Percentiles rank a stretch among this genome's conserved stretches.
phyloP scores from a whole-genome alignment of 2,888 invertebrate species.

The Brachyopa scutellaris region DNA sequence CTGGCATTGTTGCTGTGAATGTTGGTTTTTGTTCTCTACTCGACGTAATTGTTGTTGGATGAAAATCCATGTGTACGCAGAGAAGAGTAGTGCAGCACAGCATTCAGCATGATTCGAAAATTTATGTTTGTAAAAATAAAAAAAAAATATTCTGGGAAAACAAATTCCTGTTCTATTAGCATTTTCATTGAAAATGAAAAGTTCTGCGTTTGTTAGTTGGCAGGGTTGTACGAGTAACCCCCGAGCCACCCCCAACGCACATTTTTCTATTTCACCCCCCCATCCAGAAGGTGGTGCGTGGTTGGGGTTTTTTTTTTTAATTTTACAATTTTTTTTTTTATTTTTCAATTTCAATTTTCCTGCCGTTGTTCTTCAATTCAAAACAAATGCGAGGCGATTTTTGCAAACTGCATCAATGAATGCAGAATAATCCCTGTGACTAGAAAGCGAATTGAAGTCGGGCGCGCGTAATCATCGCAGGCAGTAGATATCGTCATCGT shows the following conservation, averaged over 20 bases:
- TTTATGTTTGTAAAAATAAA: conserved; percentile 63
- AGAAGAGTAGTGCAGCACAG: conserved; percentile 7
- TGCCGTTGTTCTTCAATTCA: conserved; percentile 53
- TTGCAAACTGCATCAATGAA: conserved; percentile 55
- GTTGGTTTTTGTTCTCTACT: conserved; percentile 57
- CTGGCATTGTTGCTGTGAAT: conserved; percentile 55
- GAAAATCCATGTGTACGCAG: neutral
- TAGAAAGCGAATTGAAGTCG: conserved; percentile 30
- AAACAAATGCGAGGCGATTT: conserved; percentile 59
- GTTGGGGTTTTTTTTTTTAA: neutral
- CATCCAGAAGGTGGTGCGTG: neutral
- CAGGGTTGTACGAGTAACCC: neutral
- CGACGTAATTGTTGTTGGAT: conserved; percentile 40
- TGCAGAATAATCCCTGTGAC: conserved; percentile 36
- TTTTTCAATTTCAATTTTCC: conserved; percentile 57
- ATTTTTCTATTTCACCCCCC: conserved; percentile 26
- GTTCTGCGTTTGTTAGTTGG: conserved; percentile 48
- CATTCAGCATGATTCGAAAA: conserved; percentile 51
- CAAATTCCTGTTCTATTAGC: conserved; percentile 65
- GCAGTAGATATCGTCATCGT: neutral
- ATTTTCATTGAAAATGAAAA: conserved; percentile 62
- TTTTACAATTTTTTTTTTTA: conserved; percentile 19
- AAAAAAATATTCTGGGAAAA: conserved; percentile 63
- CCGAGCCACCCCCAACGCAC: conserved; percentile 15
- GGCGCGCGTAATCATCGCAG: neutral